Percentiles rank a stretch among this genome's conserved stretches.
Conservation (phyloP, 2,797 vertebrate genomes). For the Podarcis lilfordi region DNA sequence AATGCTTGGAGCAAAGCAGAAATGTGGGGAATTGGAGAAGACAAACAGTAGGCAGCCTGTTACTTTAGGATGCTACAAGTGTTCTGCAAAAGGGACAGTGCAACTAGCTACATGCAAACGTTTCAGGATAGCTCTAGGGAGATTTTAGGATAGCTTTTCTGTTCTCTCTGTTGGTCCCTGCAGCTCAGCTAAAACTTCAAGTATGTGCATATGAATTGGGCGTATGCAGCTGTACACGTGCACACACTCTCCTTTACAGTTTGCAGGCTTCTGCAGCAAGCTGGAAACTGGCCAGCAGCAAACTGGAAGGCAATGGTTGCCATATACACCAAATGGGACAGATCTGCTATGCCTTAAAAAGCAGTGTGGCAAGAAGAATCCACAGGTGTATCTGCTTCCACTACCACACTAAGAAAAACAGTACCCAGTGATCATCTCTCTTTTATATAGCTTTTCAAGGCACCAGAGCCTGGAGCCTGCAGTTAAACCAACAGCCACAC, state of each 20-base stretch:
- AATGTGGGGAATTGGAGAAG: neutral
- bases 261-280: neutral
- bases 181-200: neutral
- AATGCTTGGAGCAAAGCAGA: neutral
- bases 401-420: neutral
- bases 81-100: neutral
- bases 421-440: neutral
- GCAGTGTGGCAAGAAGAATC: neutral
- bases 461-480: neutral
- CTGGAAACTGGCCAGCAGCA: neutral
- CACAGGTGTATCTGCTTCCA: neutral
- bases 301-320: neutral
- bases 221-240: neutral
- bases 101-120: neutral
- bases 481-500: neutral
- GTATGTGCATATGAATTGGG: neutral
- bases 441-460: neutral
- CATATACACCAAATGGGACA: neutral
- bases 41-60: neutral
- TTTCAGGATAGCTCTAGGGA: neutral
- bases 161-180: neutral
- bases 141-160: neutral
- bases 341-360: neutral
- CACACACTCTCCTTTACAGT: neutral
- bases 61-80: neutral